Conservation (phyloP, 2,888 invertebrate genomes). For the Labia minor region DNA sequence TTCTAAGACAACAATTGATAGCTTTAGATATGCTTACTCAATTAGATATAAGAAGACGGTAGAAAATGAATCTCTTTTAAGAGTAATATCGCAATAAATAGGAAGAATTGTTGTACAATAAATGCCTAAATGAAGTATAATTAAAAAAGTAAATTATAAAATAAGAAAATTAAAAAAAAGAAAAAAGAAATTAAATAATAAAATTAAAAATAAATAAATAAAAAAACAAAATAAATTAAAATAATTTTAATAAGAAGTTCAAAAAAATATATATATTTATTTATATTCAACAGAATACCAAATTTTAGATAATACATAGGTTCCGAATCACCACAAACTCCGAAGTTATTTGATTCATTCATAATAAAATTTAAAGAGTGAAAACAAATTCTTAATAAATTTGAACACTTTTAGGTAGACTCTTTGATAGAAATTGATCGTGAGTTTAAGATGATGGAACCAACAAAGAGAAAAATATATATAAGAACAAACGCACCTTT, state of each 20-base stretch:
- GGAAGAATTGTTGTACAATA: neutral
- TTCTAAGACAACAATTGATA: neutral
- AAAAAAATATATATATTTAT: slow-evolving; percentile 8
- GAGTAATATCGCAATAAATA: neutral
- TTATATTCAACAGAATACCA: neutral
- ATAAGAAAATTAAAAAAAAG: neutral
- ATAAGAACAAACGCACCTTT: neutral
- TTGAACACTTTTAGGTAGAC: neutral
- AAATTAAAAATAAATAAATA: neutral
- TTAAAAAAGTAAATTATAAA: too few relatives aligned
- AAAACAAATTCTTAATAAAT: neutral
- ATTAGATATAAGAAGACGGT: slow-evolving; percentile 3
- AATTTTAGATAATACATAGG: neutral
- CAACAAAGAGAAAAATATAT: neutral
- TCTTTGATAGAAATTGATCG: neutral
- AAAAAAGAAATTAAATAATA: neutral
- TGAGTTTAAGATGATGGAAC: neutral
- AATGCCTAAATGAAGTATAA: neutral
- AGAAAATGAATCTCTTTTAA: neutral
- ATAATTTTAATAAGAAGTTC: neutral
- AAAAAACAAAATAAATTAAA: neutral
- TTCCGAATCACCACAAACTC: neutral
- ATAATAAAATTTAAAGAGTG: neutral
- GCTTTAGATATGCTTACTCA: neutral
- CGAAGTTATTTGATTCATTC: too few relatives aligned